phyloP scores from a whole-genome alignment of 2,888 invertebrate genomes.

The Drosophila melanosoma region DNA sequence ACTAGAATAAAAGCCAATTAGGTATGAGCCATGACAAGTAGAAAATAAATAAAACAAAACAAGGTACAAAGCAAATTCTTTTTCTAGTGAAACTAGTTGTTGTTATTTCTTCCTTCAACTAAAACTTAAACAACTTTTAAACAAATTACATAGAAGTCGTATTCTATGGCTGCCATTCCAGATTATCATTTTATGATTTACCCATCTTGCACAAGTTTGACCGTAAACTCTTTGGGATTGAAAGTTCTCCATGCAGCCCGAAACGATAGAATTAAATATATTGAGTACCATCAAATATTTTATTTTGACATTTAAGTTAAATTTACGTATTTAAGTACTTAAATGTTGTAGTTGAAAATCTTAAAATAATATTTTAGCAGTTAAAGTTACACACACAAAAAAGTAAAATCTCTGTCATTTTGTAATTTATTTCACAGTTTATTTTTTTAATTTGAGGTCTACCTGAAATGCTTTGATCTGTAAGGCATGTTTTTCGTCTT shows the following conservation, averaged over 20 bases:
- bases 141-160: slow-evolving; percentile 22
- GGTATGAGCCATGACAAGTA: not conserved
- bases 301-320: not conserved
- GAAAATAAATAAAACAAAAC: not conserved
- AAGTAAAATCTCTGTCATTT: too few relatives aligned
- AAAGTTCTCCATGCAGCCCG: slow-evolving; percentile 27
- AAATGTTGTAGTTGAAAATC: not conserved
- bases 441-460: slow-evolving; percentile 5
- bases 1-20: not conserved
- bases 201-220: slow-evolving; percentile 26
- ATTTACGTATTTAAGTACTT: not conserved
- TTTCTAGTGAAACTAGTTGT: slow-evolving; percentile 21
- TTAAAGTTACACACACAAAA: not conserved
- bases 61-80: not conserved
- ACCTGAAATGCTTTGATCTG: slow-evolving; percentile 52
- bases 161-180: slow-evolving; percentile 21
- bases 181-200: slow-evolving; percentile 45
- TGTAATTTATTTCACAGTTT: not conserved
- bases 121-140: slow-evolving; percentile 49
- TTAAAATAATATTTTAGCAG: not conserved
- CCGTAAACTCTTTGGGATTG: slow-evolving; percentile 45
- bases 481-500: slow-evolving; percentile 38
- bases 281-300: not conserved
- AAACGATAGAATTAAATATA: slow-evolving; percentile 10
- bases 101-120: slow-evolving; percentile 8